These are phyloP conservation scores for Mellivora capensis DNA, from an alignment of 2,113 vertebrate species.

Conservation along the genomic window DNA sequence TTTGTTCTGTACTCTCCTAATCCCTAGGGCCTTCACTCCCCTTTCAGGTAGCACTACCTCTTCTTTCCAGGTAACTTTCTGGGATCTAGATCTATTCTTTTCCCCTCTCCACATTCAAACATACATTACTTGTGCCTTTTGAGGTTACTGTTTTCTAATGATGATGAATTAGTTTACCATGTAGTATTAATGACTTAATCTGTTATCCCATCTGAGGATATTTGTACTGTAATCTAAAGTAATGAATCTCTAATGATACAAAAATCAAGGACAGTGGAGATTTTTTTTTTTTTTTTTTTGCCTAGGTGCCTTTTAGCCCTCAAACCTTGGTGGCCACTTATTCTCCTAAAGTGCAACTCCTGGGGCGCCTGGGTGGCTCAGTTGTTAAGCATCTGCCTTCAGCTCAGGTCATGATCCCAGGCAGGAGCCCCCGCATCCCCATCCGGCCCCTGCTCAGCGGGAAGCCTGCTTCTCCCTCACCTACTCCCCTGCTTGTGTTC, in stretches of 20 bases:
- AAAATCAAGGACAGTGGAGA: background rate
- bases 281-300: background rate
- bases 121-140: background rate
- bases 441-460: too few relatives aligned
- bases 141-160: background rate
- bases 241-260: background rate
- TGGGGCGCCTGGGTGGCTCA: too few relatives aligned
- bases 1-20: background rate
- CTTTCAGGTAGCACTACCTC: background rate
- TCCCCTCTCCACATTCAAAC: background rate
- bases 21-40: background rate
- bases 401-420: too few relatives aligned
- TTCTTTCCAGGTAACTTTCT: background rate
- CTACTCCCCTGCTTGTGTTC: too few relatives aligned
- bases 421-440: too few relatives aligned
- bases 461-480: too few relatives aligned
- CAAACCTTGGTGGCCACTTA: too few relatives aligned
- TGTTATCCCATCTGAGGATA: background rate
- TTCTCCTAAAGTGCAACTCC: too few relatives aligned
- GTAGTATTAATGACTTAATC: background rate
- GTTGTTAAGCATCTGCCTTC: too few relatives aligned
- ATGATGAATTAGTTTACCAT: background rate
- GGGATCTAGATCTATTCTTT: background rate
- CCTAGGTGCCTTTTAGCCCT: too few relatives aligned
- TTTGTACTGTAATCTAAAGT: slow-evolving; percentile 6